Conservation (phyloP, 1,140 invertebrate species). For the Drosophila pseudoobscura region DNA sequence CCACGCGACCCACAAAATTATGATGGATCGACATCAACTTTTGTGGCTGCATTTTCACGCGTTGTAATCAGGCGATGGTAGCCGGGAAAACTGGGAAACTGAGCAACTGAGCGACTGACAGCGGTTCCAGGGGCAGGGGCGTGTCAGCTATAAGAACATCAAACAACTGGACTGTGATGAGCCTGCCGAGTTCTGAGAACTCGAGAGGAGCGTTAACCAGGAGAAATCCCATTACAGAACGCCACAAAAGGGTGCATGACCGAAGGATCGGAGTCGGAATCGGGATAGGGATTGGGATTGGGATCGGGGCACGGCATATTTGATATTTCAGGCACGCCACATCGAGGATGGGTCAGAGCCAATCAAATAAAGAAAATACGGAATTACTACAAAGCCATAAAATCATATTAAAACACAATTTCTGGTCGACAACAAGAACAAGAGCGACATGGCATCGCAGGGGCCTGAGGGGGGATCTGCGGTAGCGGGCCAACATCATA, state of each 20-base stretch:
- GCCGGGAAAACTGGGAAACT: constrained; percentile 44
- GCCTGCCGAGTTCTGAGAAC: constrained; percentile 39
- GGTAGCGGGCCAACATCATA: constrained; percentile 53
- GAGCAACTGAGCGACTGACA: constrained; percentile 66
- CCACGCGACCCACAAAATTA: constrained; percentile 73
- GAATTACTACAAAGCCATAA: constrained; percentile 66
- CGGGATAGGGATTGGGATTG: neutral
- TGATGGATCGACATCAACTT: constrained; percentile 66
- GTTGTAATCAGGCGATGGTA: constrained; percentile 33
- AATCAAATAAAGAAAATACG: constrained; percentile 38
- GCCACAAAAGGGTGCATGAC: constrained; percentile 36
- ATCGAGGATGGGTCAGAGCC: constrained; percentile 47
- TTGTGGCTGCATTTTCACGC: constrained; percentile 70
- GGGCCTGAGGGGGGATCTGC: neutral
- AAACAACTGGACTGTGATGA: constrained; percentile 46
- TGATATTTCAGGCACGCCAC: constrained; percentile 63
- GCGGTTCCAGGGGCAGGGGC: constrained; percentile 51
- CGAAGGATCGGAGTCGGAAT: constrained; percentile 48
- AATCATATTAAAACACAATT: constrained; percentile 82
- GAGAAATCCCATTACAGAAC: constrained; percentile 67
- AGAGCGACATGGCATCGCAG: constrained; percentile 8
- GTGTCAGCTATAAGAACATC: constrained; percentile 48
- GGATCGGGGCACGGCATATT: constrained; percentile 32
- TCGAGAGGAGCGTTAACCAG: neutral
- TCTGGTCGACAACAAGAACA: constrained; percentile 36